Evolutionary conservation across 2,888 invertebrate species (phyloP).

Genomic region (Odontomyia ornata): DNA sequence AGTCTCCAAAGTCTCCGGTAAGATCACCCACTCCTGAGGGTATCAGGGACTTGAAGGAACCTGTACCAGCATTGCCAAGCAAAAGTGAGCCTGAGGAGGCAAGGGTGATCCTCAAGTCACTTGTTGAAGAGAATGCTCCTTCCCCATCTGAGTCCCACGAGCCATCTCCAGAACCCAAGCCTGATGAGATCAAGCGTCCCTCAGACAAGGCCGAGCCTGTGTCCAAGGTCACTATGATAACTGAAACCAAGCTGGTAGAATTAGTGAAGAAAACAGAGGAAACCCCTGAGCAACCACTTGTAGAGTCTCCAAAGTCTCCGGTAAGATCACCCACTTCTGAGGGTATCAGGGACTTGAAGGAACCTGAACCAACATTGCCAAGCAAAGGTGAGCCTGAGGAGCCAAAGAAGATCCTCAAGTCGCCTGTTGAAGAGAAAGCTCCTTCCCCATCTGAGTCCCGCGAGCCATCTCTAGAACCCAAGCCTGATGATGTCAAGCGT

Average conservation of each 20-base stretch:
- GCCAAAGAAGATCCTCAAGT: too few relatives aligned
- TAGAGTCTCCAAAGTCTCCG: neutral
- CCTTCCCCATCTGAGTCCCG: too few relatives aligned
- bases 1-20: neutral
- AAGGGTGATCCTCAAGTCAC: neutral
- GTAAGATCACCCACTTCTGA: neutral
- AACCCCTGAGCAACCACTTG: neutral
- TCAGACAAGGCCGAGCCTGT: neutral
- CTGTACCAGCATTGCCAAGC: neutral
- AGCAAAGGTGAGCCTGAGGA: neutral
- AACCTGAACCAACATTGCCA: neutral
- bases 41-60: neutral
- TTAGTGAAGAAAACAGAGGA: neutral
- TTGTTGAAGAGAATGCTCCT: neutral
- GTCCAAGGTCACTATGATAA: neutral
- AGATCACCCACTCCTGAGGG: neutral
- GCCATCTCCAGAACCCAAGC: neutral
- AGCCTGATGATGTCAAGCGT: neutral
- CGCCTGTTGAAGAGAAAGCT: too few relatives aligned
- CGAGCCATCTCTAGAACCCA: slow-evolving; percentile 3
- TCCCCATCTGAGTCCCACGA: neutral
- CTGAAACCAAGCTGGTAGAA: neutral
- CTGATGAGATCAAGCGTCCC: neutral
- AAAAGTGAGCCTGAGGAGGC: neutral
- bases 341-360: neutral